Percentiles rank a stretch among this genome's conserved stretches.
phyloP scores from a whole-genome alignment of 1,140 invertebrate genomes.

The Ctenoplectra terminalis region DNA sequence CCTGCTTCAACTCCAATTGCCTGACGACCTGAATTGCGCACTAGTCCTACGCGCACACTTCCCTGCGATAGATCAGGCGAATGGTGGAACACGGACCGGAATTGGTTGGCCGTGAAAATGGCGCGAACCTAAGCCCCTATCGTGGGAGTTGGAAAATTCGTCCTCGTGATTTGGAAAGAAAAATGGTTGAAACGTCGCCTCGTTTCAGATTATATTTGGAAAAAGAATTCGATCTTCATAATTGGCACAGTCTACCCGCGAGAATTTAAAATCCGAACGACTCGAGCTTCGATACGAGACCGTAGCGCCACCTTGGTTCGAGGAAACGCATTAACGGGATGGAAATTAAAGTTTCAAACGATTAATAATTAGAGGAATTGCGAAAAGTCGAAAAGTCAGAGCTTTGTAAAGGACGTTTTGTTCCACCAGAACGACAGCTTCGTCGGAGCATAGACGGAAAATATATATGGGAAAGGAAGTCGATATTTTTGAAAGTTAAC shows the following conservation, averaged over 20 bases:
- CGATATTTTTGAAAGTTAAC: conserved; percentile 34
- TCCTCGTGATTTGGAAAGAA: background rate
- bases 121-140: conserved; percentile 6
- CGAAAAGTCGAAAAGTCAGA: background rate
- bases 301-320: background rate
- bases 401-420: background rate
- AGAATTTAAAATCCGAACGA: background rate
- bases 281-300: background rate
- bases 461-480: background rate
- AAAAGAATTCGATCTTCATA: background rate
- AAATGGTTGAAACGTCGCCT: background rate
- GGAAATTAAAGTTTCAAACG: background rate
- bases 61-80: conserved; percentile 36
- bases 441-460: background rate
- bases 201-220: background rate
- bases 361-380: background rate
- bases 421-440: conserved; percentile 18
- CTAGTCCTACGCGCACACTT: conserved; percentile 10
- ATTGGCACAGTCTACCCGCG: background rate
- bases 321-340: background rate
- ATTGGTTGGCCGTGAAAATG: conserved; percentile 76
- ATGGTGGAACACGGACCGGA: conserved; percentile 64
- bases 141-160: conserved; percentile 4
- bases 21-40: conserved; percentile 75
- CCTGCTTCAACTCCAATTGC: conserved; percentile 80